Evolutionary conservation across 2,888 invertebrate genomes (phyloP).

Genomic region (Hesperia comma): DNA sequence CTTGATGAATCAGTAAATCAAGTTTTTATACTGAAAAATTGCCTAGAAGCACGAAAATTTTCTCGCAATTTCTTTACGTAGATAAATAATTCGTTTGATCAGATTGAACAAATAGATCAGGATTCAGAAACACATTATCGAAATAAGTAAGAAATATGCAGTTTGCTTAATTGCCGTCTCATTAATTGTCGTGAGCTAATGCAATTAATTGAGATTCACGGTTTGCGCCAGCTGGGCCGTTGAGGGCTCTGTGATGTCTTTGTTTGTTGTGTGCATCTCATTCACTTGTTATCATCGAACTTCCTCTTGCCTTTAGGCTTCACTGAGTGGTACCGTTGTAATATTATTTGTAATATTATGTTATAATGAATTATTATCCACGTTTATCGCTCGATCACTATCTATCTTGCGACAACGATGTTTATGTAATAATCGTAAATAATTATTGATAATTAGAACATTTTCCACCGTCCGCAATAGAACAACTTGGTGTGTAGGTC

Average conservation of each 20-base stretch:
- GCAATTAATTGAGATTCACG: conserved; percentile 32
- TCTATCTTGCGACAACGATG: background rate
- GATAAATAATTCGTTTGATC: no score
- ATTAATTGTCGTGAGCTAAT: conserved; percentile 33
- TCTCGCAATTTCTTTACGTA: no score
- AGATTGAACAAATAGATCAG: no score
- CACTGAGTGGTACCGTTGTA: conserved; percentile 8
- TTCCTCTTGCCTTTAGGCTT: conserved; percentile 16
- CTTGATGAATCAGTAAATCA: no score
- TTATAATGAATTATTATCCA: background rate
- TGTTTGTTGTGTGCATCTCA: conserved; percentile 1
- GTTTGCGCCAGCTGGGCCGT: conserved; percentile 18
- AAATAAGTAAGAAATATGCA: background rate
- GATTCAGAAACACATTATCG: no score
- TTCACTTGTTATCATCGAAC: conserved; percentile 15
- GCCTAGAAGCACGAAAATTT: no score
- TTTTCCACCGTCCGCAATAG: no score
- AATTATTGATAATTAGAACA: no score
- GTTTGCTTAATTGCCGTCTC: conserved; percentile 21
- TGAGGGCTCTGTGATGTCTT: conserved; percentile 24
- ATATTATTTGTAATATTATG: background rate
- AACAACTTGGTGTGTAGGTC: no score
- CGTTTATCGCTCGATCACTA: background rate
- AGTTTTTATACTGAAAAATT: no score
- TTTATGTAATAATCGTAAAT: no score